These are phyloP conservation scores for Jaculus jaculus DNA, from an alignment of 2,113 vertebrate species.

Conservation along the genomic window DNA sequence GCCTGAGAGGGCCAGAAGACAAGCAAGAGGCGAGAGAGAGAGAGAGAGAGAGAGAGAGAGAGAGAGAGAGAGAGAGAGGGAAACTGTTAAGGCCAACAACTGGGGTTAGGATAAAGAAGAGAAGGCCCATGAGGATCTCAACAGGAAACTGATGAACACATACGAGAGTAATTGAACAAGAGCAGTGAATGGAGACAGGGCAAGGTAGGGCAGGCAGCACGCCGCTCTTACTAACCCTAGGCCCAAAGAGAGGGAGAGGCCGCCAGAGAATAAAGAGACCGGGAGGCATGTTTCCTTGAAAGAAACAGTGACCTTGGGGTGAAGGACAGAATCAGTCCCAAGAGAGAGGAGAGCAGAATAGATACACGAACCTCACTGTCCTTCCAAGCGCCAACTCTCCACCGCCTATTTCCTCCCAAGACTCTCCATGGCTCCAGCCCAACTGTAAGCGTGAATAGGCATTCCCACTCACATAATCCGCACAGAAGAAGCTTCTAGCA, in stretches of 20 bases:
- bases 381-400: neutral
- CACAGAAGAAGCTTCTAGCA: neutral
- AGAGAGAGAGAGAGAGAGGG: neutral
- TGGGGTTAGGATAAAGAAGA: neutral
- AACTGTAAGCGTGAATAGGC: neutral
- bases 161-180: constrained; percentile 17
- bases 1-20: constrained; percentile 7
- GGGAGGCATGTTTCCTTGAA: neutral
- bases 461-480: neutral
- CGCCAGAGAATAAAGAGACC: neutral
- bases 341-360: neutral
- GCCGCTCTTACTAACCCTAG: neutral
- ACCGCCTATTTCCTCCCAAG: neutral
- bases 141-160: constrained; percentile 19
- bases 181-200: neutral
- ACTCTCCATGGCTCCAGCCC: neutral
- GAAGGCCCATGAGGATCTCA: neutral
- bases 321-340: neutral
- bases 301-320: constrained; percentile 13
- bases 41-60: neutral
- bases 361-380: neutral
- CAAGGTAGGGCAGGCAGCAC: neutral
- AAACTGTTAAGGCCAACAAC: neutral
- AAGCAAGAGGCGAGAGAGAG: neutral
- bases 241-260: neutral